These are phyloP conservation scores for Pasiphila rectangulata DNA, from an alignment of 2,888 invertebrate species.

Conservation along the genomic window DNA sequence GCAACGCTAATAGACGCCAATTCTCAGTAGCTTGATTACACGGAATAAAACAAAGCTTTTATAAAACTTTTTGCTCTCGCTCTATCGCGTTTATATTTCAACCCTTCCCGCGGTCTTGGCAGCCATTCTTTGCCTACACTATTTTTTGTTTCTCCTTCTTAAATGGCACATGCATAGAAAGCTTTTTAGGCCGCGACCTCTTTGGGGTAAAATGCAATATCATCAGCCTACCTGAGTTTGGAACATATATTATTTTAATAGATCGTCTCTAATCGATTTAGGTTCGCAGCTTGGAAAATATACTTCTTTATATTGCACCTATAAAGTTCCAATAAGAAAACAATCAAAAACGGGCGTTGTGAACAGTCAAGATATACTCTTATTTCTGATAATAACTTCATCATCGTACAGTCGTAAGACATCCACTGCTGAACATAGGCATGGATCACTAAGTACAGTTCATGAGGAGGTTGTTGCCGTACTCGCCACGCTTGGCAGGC, in stretches of 20 bases:
- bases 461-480: too few species aligned
- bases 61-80: conserved; percentile 65
- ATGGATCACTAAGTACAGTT: too few species aligned
- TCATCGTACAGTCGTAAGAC: too few species aligned
- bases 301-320: conserved; percentile 18
- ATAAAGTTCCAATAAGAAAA: conserved; percentile 27
- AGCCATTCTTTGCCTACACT: conserved; percentile 73
- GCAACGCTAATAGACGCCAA: conserved; percentile 38
- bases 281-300: conserved; percentile 43
- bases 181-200: conserved; percentile 61
- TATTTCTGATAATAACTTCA: too few species aligned
- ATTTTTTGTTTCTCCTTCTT: conserved; percentile 72
- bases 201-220: conserved; percentile 73
- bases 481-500: too few species aligned
- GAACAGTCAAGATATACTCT: too few species aligned
- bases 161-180: conserved; percentile 79
- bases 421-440: too few species aligned
- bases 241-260: conserved; percentile 65
- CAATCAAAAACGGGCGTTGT: neutral
- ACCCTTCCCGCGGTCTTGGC: conserved; percentile 72
- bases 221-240: conserved; percentile 72
- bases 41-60: conserved; percentile 53
- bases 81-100: conserved; percentile 56
- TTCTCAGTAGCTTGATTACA: conserved; percentile 35
- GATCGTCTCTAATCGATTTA: conserved; percentile 72